Conservation (phyloP, 2,797 vertebrate species). For the Poecilia gillii region DNA sequence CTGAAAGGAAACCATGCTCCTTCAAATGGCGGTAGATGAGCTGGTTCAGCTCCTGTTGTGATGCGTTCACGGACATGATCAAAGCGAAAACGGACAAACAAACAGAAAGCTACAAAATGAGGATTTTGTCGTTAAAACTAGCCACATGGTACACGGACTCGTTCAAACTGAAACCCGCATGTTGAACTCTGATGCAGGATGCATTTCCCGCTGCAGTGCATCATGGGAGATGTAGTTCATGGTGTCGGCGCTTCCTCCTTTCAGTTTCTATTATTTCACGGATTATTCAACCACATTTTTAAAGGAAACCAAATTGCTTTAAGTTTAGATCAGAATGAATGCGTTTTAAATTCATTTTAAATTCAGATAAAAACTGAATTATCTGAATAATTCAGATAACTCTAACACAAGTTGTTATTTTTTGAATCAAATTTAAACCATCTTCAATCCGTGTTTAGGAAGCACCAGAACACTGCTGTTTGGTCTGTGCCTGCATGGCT, state of each 20-base stretch:
- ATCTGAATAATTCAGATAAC: background rate
- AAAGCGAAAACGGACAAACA: background rate
- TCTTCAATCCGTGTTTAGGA: too few species aligned
- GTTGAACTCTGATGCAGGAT: slow-evolving; percentile 64
- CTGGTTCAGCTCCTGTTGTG: slow-evolving; percentile 60
- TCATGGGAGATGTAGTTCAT: slow-evolving; percentile 66
- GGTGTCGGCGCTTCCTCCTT: background rate
- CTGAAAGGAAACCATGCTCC: slow-evolving; percentile 78
- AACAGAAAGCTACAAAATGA: background rate
- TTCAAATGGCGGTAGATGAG: slow-evolving; percentile 79
- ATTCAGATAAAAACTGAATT: background rate
- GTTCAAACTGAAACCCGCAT: slow-evolving; percentile 31
- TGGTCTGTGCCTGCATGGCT: background rate
- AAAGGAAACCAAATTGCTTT: background rate
- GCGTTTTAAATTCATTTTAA: background rate
- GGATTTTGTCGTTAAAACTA: slow-evolving; percentile 16
- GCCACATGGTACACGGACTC: background rate
- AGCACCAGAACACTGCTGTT: background rate
- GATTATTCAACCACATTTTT: background rate
- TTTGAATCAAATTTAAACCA: too few species aligned
- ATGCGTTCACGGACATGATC: slow-evolving; percentile 68
- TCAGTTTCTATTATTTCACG: background rate
- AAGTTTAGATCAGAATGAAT: background rate
- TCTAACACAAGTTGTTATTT: too few species aligned
- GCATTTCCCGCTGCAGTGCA: slow-evolving; percentile 53